Conservation (phyloP, 2,797 vertebrate species). For the Taeniopygia guttata region DNA sequence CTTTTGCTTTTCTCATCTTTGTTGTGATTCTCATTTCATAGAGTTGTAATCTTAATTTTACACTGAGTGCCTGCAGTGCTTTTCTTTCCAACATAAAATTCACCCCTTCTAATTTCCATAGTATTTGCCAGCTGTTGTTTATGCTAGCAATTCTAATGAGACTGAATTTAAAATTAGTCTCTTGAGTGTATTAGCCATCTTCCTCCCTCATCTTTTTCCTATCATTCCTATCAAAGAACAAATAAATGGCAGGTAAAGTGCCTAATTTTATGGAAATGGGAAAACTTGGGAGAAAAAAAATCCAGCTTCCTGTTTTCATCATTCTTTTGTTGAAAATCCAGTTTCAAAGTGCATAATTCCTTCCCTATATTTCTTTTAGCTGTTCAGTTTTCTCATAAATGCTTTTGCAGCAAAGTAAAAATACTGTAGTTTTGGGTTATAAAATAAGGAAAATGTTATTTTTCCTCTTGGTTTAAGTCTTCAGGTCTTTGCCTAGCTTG, state of each 20-base stretch:
- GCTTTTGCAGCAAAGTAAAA: neutral
- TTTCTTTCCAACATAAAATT: neutral
- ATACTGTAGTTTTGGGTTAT: neutral
- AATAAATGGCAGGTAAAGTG: neutral
- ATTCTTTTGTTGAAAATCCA: neutral
- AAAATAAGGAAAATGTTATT: neutral
- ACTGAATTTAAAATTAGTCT: neutral
- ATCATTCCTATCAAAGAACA: neutral
- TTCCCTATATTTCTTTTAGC: neutral
- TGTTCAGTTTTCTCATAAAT: neutral
- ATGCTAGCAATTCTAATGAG: neutral
- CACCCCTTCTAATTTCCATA: neutral
- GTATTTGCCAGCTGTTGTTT: conserved; percentile 25
- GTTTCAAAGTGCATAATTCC: neutral
- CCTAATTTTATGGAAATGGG: neutral
- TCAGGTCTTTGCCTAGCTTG: neutral
- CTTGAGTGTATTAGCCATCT: neutral
- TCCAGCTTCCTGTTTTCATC: neutral
- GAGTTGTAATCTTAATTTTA: neutral
- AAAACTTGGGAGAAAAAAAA: neutral
- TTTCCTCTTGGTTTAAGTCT: neutral
- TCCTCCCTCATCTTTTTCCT: neutral
- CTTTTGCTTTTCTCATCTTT: neutral
- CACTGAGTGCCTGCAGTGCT: neutral
- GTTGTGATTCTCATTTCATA: neutral